Evolutionary conservation across 2,797 vertebrate species (phyloP).

Genomic region (Bovichtus variegatus): DNA sequence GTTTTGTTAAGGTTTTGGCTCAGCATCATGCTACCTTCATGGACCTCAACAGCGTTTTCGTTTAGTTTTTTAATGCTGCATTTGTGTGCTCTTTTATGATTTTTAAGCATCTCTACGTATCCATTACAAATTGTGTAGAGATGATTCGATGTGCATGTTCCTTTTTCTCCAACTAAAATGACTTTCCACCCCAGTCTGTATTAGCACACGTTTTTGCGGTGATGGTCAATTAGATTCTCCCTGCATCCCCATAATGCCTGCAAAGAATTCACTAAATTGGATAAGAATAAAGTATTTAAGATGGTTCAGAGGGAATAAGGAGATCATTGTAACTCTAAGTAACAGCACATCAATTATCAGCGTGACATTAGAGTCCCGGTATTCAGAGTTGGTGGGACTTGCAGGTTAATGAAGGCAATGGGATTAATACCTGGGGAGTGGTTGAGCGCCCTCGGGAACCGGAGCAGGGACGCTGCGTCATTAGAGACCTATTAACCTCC

Average conservation of each 20-base stretch:
- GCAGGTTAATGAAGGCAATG: constrained; percentile 86
- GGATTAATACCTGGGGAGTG: constrained; percentile 83
- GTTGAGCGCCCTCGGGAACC: constrained; percentile 66
- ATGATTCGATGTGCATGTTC: background rate
- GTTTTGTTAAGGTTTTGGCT: no score
- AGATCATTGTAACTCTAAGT: constrained; percentile 81
- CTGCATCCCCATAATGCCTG: constrained; percentile 29
- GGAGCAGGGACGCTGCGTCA: constrained; percentile 69
- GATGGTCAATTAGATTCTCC: constrained; percentile 31
- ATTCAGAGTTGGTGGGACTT: constrained; percentile 60
- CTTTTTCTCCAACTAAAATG: background rate
- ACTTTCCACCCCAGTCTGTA: background rate
- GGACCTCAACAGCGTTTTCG: background rate
- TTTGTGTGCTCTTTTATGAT: background rate
- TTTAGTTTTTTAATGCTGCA: background rate
- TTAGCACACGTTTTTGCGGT: constrained; percentile 10
- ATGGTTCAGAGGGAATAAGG: constrained; percentile 72
- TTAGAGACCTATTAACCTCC: constrained; percentile 73
- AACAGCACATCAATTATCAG: constrained; percentile 84
- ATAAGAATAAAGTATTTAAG: constrained; percentile 58
- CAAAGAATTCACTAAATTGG: constrained; percentile 35
- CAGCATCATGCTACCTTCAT: background rate
- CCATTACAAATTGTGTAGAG: background rate
- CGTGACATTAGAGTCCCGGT: constrained; percentile 65
- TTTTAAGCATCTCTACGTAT: background rate